Percentiles rank a stretch among this genome's conserved stretches.
phyloP scores from a whole-genome alignment of 2,797 vertebrate species.

The Lates japonicus region DNA sequence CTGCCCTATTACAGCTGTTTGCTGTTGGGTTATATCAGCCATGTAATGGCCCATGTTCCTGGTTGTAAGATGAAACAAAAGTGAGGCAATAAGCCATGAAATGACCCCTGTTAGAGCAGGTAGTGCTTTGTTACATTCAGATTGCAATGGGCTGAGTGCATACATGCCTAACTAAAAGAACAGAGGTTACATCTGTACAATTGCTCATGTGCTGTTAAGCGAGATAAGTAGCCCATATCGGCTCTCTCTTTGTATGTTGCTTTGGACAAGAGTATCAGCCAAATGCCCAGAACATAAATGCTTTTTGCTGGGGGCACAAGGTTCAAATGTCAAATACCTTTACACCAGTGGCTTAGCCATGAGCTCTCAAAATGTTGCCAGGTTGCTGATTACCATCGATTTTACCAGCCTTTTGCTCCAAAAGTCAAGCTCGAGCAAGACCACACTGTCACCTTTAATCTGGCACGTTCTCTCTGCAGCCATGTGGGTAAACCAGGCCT shows the following conservation, averaged over 20 bases:
- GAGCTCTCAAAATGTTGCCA: slow-evolving; percentile 20
- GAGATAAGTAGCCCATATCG: neutral
- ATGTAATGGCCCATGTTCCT: slow-evolving; percentile 37
- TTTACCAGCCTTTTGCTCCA: slow-evolving; percentile 18
- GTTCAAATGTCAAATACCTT: slow-evolving; percentile 30
- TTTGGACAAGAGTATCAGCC: neutral
- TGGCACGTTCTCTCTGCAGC: slow-evolving; percentile 4
- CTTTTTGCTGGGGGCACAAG: neutral
- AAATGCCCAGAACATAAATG: slow-evolving; percentile 2
- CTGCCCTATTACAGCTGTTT: slow-evolving; percentile 55
- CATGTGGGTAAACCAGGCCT: slow-evolving; percentile 18
- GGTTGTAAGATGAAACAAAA: slow-evolving; percentile 44
- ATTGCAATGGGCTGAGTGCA: neutral
- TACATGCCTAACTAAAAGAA: slow-evolving; percentile 1
- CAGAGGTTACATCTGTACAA: neutral
- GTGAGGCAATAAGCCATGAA: slow-evolving; percentile 64
- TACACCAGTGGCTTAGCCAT: neutral
- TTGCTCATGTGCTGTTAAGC: neutral
- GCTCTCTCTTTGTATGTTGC: neutral
- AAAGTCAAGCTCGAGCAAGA: slow-evolving; percentile 8
- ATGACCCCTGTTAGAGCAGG: slow-evolving; percentile 46
- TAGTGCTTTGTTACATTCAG: slow-evolving; percentile 20
- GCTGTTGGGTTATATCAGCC: slow-evolving; percentile 42
- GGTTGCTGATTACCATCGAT: slow-evolving; percentile 46
- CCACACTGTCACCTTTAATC: slow-evolving; percentile 48